Evolutionary conservation across 2,888 invertebrate species (phyloP).

Genomic region (Rotaria magnacalcarata): DNA sequence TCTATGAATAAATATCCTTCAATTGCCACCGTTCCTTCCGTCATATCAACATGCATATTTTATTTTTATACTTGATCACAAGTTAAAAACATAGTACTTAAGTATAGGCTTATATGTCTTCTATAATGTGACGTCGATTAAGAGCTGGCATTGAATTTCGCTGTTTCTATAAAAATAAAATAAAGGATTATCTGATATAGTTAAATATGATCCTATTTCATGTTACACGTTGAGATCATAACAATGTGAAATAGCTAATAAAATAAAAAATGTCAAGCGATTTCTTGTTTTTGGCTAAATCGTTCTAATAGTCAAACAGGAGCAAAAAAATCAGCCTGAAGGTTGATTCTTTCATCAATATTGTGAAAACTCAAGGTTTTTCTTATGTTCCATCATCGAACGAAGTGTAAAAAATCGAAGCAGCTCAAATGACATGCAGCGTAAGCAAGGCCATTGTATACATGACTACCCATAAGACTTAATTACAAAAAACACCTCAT

Average conservation of each 20-base stretch:
- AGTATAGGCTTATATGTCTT: no score
- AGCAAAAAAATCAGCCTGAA: neutral
- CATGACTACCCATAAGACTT: neutral
- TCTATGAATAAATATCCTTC: no score
- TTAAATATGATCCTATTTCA: neutral
- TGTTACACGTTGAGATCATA: neutral
- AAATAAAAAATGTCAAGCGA: neutral
- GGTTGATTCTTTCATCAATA: neutral
- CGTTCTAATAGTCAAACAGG: neutral
- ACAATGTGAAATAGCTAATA: neutral
- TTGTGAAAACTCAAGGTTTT: neutral
- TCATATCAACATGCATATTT: neutral
- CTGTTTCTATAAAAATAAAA: neutral
- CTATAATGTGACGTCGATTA: neutral
- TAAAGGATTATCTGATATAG: neutral
- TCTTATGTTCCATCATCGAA: neutral
- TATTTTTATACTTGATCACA: neutral
- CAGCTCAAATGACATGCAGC: slow-evolving; percentile 9
- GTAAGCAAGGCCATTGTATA: neutral
- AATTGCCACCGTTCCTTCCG: neutral
- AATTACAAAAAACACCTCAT: neutral
- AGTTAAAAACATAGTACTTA: neutral
- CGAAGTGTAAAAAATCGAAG: neutral
- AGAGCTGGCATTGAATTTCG: neutral
- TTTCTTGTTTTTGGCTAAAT: neutral